Evolutionary conservation across 2,888 invertebrate species (phyloP).

Genomic region (Caenorhabditis wallacei): DNA sequence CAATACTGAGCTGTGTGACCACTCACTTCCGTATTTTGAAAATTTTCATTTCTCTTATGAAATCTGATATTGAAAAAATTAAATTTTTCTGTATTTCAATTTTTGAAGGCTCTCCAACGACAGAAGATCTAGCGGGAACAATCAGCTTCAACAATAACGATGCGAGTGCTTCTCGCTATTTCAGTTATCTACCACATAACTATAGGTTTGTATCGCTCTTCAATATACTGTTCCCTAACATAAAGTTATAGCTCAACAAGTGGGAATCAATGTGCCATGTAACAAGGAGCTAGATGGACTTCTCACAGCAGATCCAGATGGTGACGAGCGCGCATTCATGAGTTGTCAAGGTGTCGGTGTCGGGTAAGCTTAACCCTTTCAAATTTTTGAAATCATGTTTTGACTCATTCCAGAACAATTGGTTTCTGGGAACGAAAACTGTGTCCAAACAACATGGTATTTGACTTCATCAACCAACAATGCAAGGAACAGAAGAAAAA

Average conservation of each 20-base stretch:
- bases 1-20: constrained; percentile 21
- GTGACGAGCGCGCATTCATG: constrained; percentile 79
- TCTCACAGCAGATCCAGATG: constrained; percentile 79
- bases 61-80: too few relatives aligned
- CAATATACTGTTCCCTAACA: neutral
- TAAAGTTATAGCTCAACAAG: constrained; percentile 65
- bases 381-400: constrained; percentile 24
- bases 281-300: constrained; percentile 79
- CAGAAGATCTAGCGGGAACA: constrained; percentile 69
- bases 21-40: constrained; percentile 57
- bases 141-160: constrained; percentile 68
- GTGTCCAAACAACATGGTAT: constrained; percentile 81
- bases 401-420: constrained; percentile 66
- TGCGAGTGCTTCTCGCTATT: constrained; percentile 71
- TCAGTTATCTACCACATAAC: constrained; percentile 61
- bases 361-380: constrained; percentile 69
- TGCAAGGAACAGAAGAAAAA: constrained; percentile 75
- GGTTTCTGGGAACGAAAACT: constrained; percentile 81
- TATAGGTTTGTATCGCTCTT: constrained; percentile 29
- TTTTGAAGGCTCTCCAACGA: constrained; percentile 67
- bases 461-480: constrained; percentile 82
- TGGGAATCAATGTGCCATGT: constrained; percentile 76
- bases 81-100: neutral
- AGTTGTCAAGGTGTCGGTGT: constrained; percentile 78
- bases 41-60: neutral